A percentile compares a stretch with the other conserved stretches of the same genome.
Conservation (phyloP, 2,113 vertebrate genomes). For the Ivindomyrus marchei region DNA sequence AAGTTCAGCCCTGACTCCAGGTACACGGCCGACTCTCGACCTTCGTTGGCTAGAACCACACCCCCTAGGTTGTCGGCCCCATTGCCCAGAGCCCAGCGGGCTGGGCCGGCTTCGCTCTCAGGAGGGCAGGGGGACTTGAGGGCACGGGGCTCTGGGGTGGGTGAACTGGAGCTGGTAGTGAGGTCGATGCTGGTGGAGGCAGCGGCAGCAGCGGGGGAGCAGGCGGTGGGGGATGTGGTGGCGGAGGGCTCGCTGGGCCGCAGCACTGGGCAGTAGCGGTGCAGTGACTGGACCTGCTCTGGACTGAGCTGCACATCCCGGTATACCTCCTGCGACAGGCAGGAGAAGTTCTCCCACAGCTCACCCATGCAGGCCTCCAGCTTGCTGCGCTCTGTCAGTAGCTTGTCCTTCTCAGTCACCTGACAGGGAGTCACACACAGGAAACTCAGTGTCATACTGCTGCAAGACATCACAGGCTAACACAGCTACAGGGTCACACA, state of each 20-base stretch:
- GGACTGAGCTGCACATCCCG: constrained; percentile 89
- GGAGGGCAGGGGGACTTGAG: constrained; percentile 64
- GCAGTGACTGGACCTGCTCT: constrained; percentile 90
- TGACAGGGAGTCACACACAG: constrained; percentile 38
- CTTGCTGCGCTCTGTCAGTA: constrained; percentile 93
- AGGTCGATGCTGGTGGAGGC: constrained; percentile 67
- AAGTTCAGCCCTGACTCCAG: constrained; percentile 66
- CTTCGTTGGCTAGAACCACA: constrained; percentile 53
- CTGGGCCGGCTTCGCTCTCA: constrained; percentile 64
- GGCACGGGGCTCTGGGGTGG: constrained; percentile 71
- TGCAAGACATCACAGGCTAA: neutral
- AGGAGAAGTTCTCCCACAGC: constrained; percentile 96
- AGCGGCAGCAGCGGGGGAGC: constrained; percentile 45
- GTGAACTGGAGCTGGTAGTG: constrained; percentile 53
- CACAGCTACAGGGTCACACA: neutral
- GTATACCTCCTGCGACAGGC: constrained; percentile 96
- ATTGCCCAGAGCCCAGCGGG: constrained; percentile 56
- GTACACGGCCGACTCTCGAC: constrained; percentile 64
- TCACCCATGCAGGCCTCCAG: constrained; percentile 97
- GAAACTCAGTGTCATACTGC: neutral
- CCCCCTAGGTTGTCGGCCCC: constrained; percentile 39
- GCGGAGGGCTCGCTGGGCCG: constrained; percentile 64
- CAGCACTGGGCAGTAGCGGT: constrained; percentile 90
- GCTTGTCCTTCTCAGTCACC: constrained; percentile 95
- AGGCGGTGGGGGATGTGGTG: constrained; percentile 40